Evolutionary conservation across 1,140 invertebrate genomes (phyloP).

Genomic region (Drosophila neocordata): DNA sequence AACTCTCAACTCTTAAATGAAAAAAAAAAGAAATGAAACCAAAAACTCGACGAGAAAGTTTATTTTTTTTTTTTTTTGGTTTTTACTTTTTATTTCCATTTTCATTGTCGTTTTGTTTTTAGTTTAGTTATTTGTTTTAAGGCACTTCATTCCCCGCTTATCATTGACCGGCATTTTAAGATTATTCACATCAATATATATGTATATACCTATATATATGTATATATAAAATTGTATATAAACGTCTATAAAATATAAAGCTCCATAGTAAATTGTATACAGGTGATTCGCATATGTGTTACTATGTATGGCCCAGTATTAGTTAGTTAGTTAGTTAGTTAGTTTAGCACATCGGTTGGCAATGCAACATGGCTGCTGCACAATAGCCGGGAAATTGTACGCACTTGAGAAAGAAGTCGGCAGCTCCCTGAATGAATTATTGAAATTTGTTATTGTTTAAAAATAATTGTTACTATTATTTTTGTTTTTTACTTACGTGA

Average conservation of each 20-base stretch:
- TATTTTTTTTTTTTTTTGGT: slow-evolving; percentile 8
- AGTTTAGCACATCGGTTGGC: slow-evolving; percentile 33
- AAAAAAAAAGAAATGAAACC: background rate
- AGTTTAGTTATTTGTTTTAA: too few species aligned
- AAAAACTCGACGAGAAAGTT: slow-evolving; percentile 1
- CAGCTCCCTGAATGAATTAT: slow-evolving; percentile 15
- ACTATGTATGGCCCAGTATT: too few species aligned
- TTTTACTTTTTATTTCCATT: background rate
- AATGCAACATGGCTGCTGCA: slow-evolving; percentile 39
- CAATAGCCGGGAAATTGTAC: slow-evolving; percentile 47
- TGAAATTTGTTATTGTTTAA: too few species aligned
- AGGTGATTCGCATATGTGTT: too few species aligned
- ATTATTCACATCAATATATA: slow-evolving; percentile 1
- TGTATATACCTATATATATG: background rate
- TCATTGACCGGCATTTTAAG: background rate
- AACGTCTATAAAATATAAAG: background rate
- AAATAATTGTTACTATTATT: too few species aligned
- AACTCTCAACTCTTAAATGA: background rate
- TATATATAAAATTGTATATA: background rate
- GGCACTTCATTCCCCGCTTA: background rate
- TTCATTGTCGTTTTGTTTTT: background rate
- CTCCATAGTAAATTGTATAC: too few species aligned
- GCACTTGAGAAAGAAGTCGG: slow-evolving; percentile 41
- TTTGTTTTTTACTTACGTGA: slow-evolving; percentile 23
- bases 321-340: too few species aligned